Evolutionary conservation across 2,888 invertebrate species (phyloP).

Genomic region (Cremastinae sp.): DNA sequence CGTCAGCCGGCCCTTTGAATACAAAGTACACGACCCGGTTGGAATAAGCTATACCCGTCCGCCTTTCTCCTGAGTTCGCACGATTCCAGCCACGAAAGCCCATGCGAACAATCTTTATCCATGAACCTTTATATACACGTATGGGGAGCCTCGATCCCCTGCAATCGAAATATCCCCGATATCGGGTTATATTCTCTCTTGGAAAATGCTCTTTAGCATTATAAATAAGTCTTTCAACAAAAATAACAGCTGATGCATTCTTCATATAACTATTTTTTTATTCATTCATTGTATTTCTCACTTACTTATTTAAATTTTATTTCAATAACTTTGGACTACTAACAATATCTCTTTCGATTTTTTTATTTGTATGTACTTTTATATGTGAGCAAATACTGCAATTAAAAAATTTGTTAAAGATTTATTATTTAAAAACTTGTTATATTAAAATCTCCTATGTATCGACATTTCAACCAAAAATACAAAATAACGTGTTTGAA

Average conservation of each 20-base stretch:
- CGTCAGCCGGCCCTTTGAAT: conserved; percentile 78
- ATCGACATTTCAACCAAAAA: no score
- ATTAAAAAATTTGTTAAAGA: neutral
- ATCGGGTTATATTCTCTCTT: conserved; percentile 24
- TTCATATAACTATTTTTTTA: no score
- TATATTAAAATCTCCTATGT: no score
- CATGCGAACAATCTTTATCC: conserved; percentile 20
- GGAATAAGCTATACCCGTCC: neutral
- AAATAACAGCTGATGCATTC: neutral
- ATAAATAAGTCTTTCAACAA: conserved; percentile 13
- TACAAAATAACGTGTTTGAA: no score
- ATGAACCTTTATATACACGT: conserved; percentile 2
- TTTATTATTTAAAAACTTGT: no score
- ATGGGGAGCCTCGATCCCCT: conserved; percentile 17
- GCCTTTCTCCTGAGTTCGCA: conserved; percentile 27
- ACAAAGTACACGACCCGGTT: conserved; percentile 72
- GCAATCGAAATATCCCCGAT: conserved; percentile 33
- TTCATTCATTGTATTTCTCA: no score
- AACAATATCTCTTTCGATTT: no score
- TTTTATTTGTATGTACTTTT: no score
- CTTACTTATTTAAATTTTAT: no score
- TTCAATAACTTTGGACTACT: no score
- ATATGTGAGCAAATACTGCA: no score
- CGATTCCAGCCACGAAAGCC: conserved; percentile 22
- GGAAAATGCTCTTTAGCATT: neutral